Conservation (phyloP, 1,140 invertebrate genomes). For the Orius insidiosus region DNA sequence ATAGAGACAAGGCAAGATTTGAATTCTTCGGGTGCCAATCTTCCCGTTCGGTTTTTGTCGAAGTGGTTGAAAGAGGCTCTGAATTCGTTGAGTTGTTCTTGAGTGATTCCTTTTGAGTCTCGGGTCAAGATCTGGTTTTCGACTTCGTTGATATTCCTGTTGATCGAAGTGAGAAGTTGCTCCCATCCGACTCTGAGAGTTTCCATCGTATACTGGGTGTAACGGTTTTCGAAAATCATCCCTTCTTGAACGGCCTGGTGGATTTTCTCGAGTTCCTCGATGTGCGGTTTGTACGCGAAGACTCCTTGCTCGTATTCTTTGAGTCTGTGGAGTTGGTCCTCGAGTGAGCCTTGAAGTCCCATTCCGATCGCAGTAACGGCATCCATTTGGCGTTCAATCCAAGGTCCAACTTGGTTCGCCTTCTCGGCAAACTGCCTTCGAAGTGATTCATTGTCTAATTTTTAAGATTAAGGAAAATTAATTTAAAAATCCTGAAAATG, state of each 20-base stretch:
- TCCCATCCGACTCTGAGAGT: slow-evolving; percentile 98
- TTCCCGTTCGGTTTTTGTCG: slow-evolving; percentile 91
- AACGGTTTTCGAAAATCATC: slow-evolving; percentile 98
- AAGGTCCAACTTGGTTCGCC: slow-evolving; percentile 94
- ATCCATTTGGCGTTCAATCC: slow-evolving; percentile 97
- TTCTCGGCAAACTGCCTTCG: slow-evolving; percentile 95
- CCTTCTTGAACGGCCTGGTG: slow-evolving; percentile 98
- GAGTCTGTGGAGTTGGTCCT: slow-evolving; percentile 85
- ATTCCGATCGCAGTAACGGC: slow-evolving; percentile 91
- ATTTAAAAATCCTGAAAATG: too few species aligned
- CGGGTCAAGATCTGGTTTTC: slow-evolving; percentile 97
- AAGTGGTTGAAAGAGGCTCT: slow-evolving; percentile 98
- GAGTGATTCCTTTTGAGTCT: slow-evolving; percentile 93
- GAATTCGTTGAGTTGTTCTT: slow-evolving; percentile 97
- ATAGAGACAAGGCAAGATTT: slow-evolving; percentile 95
- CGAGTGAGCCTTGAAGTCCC: slow-evolving; percentile 68
- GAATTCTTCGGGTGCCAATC: slow-evolving; percentile 91
- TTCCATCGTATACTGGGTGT: slow-evolving; percentile 99
- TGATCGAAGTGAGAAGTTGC: slow-evolving; percentile 92
- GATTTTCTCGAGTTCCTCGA: slow-evolving; percentile 96
- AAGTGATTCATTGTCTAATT: slow-evolving; percentile 78
- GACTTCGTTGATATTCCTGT: slow-evolving; percentile 96
- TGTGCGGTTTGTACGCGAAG: slow-evolving; percentile 87
- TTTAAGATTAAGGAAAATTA: slow-evolving; percentile 15
- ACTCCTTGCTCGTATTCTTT: slow-evolving; percentile 91